Base-by-base conservation (phyloP, 2,888 invertebrate species). In the Scaptomyza parva region DNA sequence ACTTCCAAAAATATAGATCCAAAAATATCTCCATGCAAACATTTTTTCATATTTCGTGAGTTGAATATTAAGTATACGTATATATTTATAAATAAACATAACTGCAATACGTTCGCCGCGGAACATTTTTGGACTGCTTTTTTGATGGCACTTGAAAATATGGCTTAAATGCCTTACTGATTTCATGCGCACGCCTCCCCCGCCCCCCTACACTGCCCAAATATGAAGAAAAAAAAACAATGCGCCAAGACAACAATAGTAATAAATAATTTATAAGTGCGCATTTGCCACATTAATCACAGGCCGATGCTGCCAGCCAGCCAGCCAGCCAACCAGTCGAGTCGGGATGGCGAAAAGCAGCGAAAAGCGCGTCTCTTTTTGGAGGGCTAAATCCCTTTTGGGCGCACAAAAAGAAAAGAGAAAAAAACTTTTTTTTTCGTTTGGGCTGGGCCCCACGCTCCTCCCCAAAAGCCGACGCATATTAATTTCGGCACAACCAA, bases 241-340 rank as follows among this genome's bases (percentile, higher is more conserved):
- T 87, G 79, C 82, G 72, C 37, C 3, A 4, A n/a, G 8, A 14
- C 14, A 85, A 67, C 73, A 82, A 87, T 82, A 85, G 86, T 82
- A 82, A 82, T 82, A 87, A 82, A 82, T 82, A 87, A 82, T 82
- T 82, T 82, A 82, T 82, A 85, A 87, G 83, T 87, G 82, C 83
- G 82, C 82, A 87, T 87, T 82, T 87, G 86, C 76, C 88, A 82
- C 82, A 82, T 82, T 82, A 82, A 82, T 83, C 82, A 85, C 83
- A 76, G 75, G 75, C 65, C 69, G 76, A 67, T 63, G 62, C 30
- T 33, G 28, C 28, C 57, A 44, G 51, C 28, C 45, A 30, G 12
- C 33, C 33, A 35, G 6, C 17, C 17, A 37, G 9, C 2, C 20
- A 45, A 22, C 43, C 52, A 43, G 43, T 40, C 45, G n/a, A n/a